A percentile compares a stretch with the other conserved stretches of the same genome.
phyloP scores from a whole-genome alignment of 2,888 invertebrate genomes.

The Ganaspis brasiliensis region DNA sequence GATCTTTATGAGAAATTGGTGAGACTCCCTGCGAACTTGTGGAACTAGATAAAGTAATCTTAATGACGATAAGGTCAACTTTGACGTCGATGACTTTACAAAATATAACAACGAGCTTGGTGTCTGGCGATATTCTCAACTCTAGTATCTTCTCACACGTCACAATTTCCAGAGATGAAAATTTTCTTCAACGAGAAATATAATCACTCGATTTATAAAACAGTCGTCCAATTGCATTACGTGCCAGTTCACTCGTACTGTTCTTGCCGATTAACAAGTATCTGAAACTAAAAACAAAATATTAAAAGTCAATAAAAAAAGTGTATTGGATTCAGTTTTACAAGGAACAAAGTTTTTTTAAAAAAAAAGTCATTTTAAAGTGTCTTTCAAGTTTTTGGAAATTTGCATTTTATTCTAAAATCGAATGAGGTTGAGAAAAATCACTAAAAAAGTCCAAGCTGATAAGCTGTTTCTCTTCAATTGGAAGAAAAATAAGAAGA shows the following conservation, averaged over 20 bases:
- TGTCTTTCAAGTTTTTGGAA: neutral
- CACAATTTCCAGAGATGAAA: constrained; percentile 11
- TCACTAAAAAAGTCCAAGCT: neutral
- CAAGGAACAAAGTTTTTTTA: neutral
- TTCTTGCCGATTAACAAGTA: constrained; percentile 5
- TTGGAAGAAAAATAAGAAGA: neutral
- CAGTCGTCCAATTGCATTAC: neutral
- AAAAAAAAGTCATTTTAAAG: neutral
- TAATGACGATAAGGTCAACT: constrained; percentile 33
- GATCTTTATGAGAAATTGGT: neutral
- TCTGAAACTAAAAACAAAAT: neutral
- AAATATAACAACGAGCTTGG: constrained; percentile 24
- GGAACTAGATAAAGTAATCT: constrained; percentile 18
- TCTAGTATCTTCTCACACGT: neutral
- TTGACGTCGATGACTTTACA: constrained; percentile 18
- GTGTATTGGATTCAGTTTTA: no score
- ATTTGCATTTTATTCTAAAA: neutral
- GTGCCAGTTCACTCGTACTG: constrained; percentile 27
- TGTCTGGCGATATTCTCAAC: constrained; percentile 19
- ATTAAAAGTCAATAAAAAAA: no score
- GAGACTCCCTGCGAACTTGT: constrained; percentile 40
- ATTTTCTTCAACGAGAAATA: constrained; percentile 6
- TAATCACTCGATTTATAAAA: constrained; percentile 15
- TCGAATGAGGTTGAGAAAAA: constrained; percentile 30
- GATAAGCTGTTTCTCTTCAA: neutral